phyloP scores from a whole-genome alignment of 2,888 invertebrate species.

The Cryptocephalus primarius region DNA sequence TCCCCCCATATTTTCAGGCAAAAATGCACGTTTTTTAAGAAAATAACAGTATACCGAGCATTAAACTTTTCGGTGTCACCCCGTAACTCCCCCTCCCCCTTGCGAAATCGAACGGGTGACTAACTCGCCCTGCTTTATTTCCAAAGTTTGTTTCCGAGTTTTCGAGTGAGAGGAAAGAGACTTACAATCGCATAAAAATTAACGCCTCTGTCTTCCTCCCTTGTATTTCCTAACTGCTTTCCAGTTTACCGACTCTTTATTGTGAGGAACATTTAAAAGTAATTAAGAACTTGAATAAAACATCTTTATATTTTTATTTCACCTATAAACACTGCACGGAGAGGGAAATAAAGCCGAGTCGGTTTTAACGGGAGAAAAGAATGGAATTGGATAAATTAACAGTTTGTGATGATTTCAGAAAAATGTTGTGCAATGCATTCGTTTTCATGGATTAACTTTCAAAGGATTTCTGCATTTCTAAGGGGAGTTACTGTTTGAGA shows the following conservation, averaged over 20 bases:
- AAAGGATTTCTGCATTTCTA: too few relatives aligned
- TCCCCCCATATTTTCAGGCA: too few relatives aligned
- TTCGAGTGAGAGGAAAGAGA: constrained; percentile 8
- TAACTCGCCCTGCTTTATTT: not conserved
- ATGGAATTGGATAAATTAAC: not conserved
- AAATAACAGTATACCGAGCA: too few relatives aligned
- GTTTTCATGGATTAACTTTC: too few relatives aligned
- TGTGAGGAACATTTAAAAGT: constrained; percentile 13
- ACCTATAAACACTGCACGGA: constrained; percentile 7
- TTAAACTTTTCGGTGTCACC: too few relatives aligned
- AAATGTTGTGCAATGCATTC: too few relatives aligned
- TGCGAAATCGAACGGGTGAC: not conserved
- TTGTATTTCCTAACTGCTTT: constrained; percentile 5
- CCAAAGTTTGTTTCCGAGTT: not conserved
- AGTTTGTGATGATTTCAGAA: too few relatives aligned
- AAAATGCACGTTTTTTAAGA: too few relatives aligned
- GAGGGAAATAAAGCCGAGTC: not conserved
- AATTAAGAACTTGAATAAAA: constrained; percentile 14
- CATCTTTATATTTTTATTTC: constrained; percentile 12
- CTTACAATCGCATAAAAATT: constrained; percentile 22
- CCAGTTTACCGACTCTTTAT: constrained; percentile 12
- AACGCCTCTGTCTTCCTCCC: constrained; percentile 13
- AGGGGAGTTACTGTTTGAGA: too few relatives aligned
- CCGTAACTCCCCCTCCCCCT: too few relatives aligned
- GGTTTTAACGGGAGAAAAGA: not conserved